These are phyloP conservation scores for Zeuzera pyrina DNA, from an alignment of 2,888 invertebrate species.

Conservation along the genomic window DNA sequence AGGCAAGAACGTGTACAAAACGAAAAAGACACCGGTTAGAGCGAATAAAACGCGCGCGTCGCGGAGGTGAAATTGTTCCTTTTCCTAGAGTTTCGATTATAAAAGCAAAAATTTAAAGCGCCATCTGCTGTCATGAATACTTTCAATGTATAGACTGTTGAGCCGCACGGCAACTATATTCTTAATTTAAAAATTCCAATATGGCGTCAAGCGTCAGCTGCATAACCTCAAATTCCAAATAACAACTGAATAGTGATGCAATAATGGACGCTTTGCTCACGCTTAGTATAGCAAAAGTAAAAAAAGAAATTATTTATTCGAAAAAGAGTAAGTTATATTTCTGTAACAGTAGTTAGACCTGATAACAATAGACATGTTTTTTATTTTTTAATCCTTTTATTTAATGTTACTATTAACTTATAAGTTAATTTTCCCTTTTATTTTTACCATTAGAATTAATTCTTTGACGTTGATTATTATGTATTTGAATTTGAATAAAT, in stretches of 20 bases:
- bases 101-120: constrained; percentile 16
- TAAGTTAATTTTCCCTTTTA: constrained; percentile 49
- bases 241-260: constrained; percentile 41
- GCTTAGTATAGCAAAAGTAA: constrained; percentile 18
- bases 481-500: constrained; percentile 27
- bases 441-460: constrained; percentile 61
- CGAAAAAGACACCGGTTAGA: constrained; percentile 8
- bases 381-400: constrained; percentile 34
- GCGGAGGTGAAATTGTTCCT: constrained; percentile 47
- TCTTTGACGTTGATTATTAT: constrained; percentile 54
- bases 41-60: constrained; percentile 20
- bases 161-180: constrained; percentile 24
- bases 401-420: constrained; percentile 68
- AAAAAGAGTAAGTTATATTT: constrained; percentile 36
- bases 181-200: constrained; percentile 21
- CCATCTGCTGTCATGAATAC: constrained; percentile 21
- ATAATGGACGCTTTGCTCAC: constrained; percentile 41
- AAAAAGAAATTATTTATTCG: constrained; percentile 27
- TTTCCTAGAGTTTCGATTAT: constrained; percentile 6
- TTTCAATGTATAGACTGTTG: constrained; percentile 30
- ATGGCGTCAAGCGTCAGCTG: too few relatives aligned
- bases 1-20: constrained; percentile 17
- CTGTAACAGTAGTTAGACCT: constrained; percentile 14
- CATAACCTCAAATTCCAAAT: constrained; percentile 43
- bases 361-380: not conserved